These are phyloP conservation scores for Oscheius sp. DNA, from an alignment of 2,888 invertebrate species.

Conservation along the genomic window DNA sequence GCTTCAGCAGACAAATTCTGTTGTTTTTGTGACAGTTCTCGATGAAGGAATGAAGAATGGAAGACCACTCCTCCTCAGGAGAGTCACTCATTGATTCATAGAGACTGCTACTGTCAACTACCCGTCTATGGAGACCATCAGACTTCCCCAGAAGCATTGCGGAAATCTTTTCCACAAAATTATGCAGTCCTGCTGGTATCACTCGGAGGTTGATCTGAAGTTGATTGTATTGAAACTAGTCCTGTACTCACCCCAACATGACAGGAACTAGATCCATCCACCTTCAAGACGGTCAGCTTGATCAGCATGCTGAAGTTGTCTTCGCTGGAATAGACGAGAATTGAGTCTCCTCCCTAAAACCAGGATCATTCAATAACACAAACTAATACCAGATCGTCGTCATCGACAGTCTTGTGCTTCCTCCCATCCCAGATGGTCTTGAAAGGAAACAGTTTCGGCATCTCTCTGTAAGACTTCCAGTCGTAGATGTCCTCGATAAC, in stretches of 20 bases:
- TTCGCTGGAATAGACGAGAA: neutral
- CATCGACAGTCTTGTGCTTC: neutral
- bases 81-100: neutral
- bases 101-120: neutral
- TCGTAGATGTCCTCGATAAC: neutral
- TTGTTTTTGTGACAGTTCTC: neutral
- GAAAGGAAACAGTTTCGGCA: neutral
- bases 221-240: too few relatives aligned
- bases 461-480: conserved; percentile 1
- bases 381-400: neutral
- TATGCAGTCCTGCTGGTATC: neutral
- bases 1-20: neutral
- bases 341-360: conserved; percentile 1
- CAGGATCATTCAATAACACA: neutral
- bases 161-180: neutral
- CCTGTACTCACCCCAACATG: neutral
- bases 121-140: neutral
- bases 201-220: neutral
- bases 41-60: neutral
- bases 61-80: neutral
- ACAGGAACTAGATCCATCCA: neutral
- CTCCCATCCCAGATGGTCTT: neutral
- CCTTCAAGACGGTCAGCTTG: neutral
- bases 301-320: neutral
- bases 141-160: neutral